These are phyloP conservation scores for Choreutis nemorana DNA, from an alignment of 2,888 invertebrate genomes.

Conservation along the genomic window DNA sequence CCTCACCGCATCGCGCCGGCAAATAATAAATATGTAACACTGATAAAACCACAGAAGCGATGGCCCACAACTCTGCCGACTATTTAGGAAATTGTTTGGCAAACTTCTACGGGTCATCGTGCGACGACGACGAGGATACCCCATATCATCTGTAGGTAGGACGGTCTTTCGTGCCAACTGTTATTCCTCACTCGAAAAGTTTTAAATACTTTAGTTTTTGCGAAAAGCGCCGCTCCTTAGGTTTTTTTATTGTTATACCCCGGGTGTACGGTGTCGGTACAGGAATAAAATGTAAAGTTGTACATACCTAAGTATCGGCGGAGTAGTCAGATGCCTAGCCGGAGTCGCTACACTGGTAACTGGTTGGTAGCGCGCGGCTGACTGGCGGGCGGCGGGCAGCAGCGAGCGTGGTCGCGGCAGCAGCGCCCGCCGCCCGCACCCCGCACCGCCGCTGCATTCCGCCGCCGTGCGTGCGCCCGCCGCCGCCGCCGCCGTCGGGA, in stretches of 20 bases:
- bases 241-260: too few species aligned
- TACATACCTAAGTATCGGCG: constrained; percentile 50
- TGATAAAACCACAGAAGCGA: constrained; percentile 60
- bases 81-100: constrained; percentile 52
- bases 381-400: constrained; percentile 44
- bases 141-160: too few species aligned
- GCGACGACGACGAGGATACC: too few species aligned
- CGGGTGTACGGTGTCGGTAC: too few species aligned
- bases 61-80: constrained; percentile 58
- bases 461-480: constrained; percentile 44
- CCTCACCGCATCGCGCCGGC: constrained; percentile 49
- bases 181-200: too few species aligned
- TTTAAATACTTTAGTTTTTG: too few species aligned
- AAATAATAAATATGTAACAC: constrained; percentile 65
- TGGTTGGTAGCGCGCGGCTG: constrained; percentile 59
- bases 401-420: constrained; percentile 36
- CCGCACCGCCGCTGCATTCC: constrained; percentile 39
- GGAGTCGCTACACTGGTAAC: constrained; percentile 41
- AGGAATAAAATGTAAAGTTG: constrained; percentile 8
- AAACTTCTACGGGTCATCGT: constrained; percentile 37
- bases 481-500: constrained; percentile 30
- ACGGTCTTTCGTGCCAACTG: too few species aligned
- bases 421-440: constrained; percentile 44
- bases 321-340: constrained; percentile 25
- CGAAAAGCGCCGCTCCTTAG: neutral